phyloP scores from a whole-genome alignment of 2,888 invertebrate genomes.

The Hirudinaria manillensis region DNA sequence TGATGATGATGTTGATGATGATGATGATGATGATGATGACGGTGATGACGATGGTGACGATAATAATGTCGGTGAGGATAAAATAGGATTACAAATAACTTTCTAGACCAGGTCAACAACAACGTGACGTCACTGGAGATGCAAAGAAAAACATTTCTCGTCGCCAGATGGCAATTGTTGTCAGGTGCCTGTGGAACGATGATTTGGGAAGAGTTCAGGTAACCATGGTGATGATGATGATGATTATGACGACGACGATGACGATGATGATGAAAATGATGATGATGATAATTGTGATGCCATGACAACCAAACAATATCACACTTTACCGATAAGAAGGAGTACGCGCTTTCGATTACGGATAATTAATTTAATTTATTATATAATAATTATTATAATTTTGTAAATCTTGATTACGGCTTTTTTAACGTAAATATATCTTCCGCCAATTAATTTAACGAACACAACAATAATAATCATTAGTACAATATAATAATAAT shows the following conservation, averaged over 20 bases:
- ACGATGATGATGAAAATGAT: constrained; percentile 19
- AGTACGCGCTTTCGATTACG: background rate
- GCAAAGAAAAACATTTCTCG: too few species aligned
- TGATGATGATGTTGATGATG: constrained; percentile 11
- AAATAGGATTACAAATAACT: too few species aligned
- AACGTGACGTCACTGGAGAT: too few species aligned
- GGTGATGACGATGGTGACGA: constrained; percentile 28
- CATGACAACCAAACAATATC: background rate
- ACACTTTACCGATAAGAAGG: background rate
- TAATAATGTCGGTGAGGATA: constrained; percentile 23
- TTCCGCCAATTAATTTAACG: too few species aligned
- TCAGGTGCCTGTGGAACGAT: too few species aligned
- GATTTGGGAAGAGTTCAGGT: background rate
- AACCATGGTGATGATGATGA: constrained; percentile 30
- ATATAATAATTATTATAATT: constrained; percentile 3
- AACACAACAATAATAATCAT: too few species aligned
- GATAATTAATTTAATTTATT: constrained; percentile 2
- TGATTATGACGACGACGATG: constrained; percentile 19
- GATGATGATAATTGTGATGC: constrained; percentile 16
- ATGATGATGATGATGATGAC: constrained; percentile 28
- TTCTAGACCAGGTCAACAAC: too few species aligned
- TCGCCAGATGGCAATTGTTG: too few species aligned
- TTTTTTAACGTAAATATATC: too few species aligned
- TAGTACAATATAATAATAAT: too few species aligned
- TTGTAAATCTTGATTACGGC: too few species aligned